A percentile compares a stretch with the other conserved stretches of the same genome.
phyloP scores from a whole-genome alignment of 2,797 vertebrate species.

The Cirrhinus mrigala region DNA sequence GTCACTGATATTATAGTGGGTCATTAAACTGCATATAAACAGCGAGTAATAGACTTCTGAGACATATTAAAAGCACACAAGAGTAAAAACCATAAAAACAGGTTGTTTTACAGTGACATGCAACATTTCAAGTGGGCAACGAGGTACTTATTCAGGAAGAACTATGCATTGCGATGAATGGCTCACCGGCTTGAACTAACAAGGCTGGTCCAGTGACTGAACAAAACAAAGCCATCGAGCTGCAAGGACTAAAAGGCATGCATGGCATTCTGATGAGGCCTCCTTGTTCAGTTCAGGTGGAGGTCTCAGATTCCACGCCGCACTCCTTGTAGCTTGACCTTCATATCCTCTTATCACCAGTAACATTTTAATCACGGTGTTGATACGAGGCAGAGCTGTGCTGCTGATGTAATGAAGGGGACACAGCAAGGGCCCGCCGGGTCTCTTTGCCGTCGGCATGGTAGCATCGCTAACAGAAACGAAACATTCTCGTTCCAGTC shows the following conservation, averaged over 20 bases:
- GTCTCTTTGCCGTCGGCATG: conserved; percentile 63
- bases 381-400: conserved; percentile 65
- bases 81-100: conserved; percentile 27
- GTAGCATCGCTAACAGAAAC: conserved; percentile 68
- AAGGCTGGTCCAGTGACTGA: background rate
- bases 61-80: conserved; percentile 36
- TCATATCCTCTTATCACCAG: conserved; percentile 73
- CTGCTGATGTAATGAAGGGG: conserved; percentile 69
- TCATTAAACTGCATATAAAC: conserved; percentile 47
- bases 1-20: conserved; percentile 31
- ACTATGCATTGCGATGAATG: conserved; percentile 5
- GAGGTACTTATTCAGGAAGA: background rate
- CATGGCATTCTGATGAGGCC: conserved; percentile 26
- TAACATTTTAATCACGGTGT: conserved; percentile 77
- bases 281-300: conserved; percentile 29
- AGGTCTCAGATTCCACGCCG: conserved; percentile 59
- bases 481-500: conserved; percentile 58
- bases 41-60: conserved; percentile 39
- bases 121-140: conserved; percentile 28
- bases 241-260: conserved; percentile 3
- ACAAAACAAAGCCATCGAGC: conserved; percentile 18
- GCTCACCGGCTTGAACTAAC: background rate
- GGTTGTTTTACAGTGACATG: conserved; percentile 21
- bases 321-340: conserved; percentile 74
- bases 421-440: conserved; percentile 61